Evolutionary conservation across 2,888 invertebrate genomes (phyloP), one percentile per base, ranked within the genome.

Genomic region (Melanchra persicariae): DNA sequence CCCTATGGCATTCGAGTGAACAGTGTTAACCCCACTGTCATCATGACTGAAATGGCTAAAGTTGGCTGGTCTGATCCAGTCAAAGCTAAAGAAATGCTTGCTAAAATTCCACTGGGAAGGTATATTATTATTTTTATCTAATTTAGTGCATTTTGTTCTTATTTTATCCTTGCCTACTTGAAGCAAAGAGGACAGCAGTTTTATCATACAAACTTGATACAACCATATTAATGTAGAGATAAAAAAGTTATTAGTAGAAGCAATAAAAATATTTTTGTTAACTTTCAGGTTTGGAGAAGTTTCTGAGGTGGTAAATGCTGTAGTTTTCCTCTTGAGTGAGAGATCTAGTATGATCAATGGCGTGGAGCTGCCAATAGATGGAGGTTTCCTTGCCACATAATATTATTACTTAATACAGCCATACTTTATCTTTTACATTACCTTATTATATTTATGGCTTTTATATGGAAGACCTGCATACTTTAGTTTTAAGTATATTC

Each of bases 1-100:
- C 97, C 97, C 0, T 96, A 98, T 82, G 97, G 97, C 34, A 99
- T 99, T 83, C 97, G 99, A 70, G 98, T 99, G 0, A 99, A 99
- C 93, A 96, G 97, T 65, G 98, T 99, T 0, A 99, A 99, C 92
- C 99, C 99, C 0, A 99, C 99, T 0, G 99, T 99, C 0, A 98
- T 98, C 24, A 96, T 99, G 96, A 99, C 99, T 0, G 98, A 97
- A 83, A 98, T 99, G 99, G 99, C 98, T 0, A 97, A 96, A 87
- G 93, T 97, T 2, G 97, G 97, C 49, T 99, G 99, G 99, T 97
- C 97, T n/a, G 98, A 99, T 88, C 98, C 98, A 0, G 95, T 89
- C 0, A 98, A 97, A 89, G 97, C 98, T 12, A 96, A 96, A 22
- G 97, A 97, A 17, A 97, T 99, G 97, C 88, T 98, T 72, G 95